Conservation (phyloP, 2,888 invertebrate species). For the Cryptus armator region DNA sequence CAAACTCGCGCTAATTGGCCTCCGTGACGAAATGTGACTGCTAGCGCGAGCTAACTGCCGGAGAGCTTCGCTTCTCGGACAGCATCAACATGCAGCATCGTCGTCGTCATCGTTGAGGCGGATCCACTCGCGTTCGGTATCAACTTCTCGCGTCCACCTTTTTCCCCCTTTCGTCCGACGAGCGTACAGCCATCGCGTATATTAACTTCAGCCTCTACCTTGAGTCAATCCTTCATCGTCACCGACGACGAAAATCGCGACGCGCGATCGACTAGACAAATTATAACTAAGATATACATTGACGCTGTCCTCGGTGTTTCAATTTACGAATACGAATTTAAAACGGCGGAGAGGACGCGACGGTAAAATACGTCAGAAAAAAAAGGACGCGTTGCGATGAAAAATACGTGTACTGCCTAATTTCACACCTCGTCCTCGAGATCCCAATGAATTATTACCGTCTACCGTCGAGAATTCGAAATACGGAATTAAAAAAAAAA, state of each 20-base stretch:
- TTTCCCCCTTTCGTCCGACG: not conserved
- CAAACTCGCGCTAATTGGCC: constrained; percentile 67
- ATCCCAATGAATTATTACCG: constrained; percentile 45
- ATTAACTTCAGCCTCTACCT: constrained; percentile 34
- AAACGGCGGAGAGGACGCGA: constrained; percentile 28
- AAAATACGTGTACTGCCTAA: constrained; percentile 55
- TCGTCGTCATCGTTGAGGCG: constrained; percentile 36
- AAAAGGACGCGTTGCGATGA: not conserved
- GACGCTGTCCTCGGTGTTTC: constrained; percentile 6
- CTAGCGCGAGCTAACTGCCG: constrained; percentile 57
- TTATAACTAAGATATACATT: constrained; percentile 45
- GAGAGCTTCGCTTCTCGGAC: not conserved
- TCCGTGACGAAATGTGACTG: constrained; percentile 66
- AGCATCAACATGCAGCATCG: not conserved
- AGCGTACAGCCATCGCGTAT: constrained; percentile 10
- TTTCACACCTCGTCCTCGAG: constrained; percentile 58
- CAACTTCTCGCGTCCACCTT: constrained; percentile 41
- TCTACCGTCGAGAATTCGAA: constrained; percentile 43
- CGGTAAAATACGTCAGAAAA: not conserved
- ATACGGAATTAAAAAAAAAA: not conserved
- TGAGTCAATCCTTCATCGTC: constrained; percentile 59
- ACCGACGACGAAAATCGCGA: constrained; percentile 26
- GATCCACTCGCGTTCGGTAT: constrained; percentile 42
- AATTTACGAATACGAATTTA: constrained; percentile 46
- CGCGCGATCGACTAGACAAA: constrained; percentile 52